Evolutionary conservation across 2,888 invertebrate genomes (phyloP), one percentile per base, ranked within the genome.

Genomic region (Clitarchus hookeri): DNA sequence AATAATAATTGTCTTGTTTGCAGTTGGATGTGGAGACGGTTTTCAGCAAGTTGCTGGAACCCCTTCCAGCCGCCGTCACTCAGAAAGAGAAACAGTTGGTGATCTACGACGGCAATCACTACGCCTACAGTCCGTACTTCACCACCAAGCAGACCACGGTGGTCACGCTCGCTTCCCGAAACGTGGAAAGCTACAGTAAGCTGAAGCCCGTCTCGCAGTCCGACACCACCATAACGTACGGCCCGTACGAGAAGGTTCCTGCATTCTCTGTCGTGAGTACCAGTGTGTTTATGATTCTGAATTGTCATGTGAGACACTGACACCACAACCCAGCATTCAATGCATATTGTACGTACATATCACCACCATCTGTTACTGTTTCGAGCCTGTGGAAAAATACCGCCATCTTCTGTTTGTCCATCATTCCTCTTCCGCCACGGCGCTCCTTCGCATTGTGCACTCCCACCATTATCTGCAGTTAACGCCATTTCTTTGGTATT

Each of bases 21-120:
- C 84, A 88, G 88, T 88, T 92, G 44, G 93, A 93, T 65, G 92
- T 97, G 0, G 97, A 98, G 90, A 93, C 94, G 13, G 94, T 97
- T 0, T 95, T 95, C 84, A 95, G 96, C 0, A 96, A 97, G 90
- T 93, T 95, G 25, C 92, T 99, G 48, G 91, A 92, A 53, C 97
- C 99, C 0, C 97, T 96, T 92, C 99, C 99, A 1, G 95, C 95
- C 16, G 94, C 96, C 89, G 98, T 99, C 87, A 94, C 95, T 0
- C 99, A 99, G 91, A 95, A 96, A 88, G 99, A 99, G 90, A 97
- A 97, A 90, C 99, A 99, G 90, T 93, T 98, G 88, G 97, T 99
- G 0, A 94, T 96, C 88, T 99, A 96, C 91, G 94, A 93, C 88
- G 98, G 98, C 44, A 97, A 96, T 90, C 93, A 97, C 86, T 97